Evolutionary conservation across 92 coral and sea anemone species (phyloP).

Genomic region (Actinostola sp.): DNA sequence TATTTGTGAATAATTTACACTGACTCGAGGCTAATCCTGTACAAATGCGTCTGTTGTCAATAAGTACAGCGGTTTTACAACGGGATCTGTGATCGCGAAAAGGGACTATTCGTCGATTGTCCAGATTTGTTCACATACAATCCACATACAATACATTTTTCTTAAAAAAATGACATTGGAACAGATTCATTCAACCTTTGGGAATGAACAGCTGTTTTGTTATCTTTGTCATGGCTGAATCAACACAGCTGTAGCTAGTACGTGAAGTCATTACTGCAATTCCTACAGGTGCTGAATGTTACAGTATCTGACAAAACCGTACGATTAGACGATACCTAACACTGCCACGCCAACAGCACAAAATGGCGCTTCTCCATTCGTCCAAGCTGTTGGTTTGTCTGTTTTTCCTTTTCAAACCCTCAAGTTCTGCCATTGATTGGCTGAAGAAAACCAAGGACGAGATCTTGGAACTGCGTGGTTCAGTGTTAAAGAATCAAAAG

Average conservation of each 20-base stretch:
- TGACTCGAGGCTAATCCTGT: too few species aligned
- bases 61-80: too few species aligned
- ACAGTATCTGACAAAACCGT: too few species aligned
- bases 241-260: not conserved
- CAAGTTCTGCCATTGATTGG: conserved; percentile 21
- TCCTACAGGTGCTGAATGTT: not conserved
- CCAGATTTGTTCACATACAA: too few species aligned
- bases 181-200: too few species aligned
- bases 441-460: conserved; percentile 29
- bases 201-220: not conserved
- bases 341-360: not conserved
- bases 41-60: too few species aligned
- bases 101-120: too few species aligned
- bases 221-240: not conserved
- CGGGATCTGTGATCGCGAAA: too few species aligned
- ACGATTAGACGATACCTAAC: not conserved
- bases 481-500: conserved; percentile 41
- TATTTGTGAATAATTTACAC: too few species aligned
- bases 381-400: not conserved
- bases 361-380: conserved; percentile 8
- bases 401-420: not conserved
- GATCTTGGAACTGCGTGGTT: conserved; percentile 46
- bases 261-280: not conserved
- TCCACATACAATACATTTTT: too few species aligned
- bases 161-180: too few species aligned